phyloP scores from a whole-genome alignment of 2,113 vertebrate species.

The Cavia aperea region DNA sequence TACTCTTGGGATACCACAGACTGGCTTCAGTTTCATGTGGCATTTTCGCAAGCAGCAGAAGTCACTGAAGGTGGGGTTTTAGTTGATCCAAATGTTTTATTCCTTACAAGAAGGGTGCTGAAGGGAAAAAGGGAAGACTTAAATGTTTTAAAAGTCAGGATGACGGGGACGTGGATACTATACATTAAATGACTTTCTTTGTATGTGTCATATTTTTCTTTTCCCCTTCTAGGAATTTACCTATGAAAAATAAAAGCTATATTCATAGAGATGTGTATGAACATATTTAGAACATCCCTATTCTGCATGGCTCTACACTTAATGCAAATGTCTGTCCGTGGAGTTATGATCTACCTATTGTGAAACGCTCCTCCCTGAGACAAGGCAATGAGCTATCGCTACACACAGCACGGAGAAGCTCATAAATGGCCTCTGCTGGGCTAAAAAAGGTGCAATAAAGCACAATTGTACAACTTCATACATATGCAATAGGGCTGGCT shows the following conservation, averaged over 20 bases:
- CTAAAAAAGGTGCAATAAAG: not conserved
- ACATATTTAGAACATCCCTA: not conserved
- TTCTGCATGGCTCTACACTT: not conserved
- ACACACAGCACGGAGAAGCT: not conserved
- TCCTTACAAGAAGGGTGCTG: not conserved
- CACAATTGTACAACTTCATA: not conserved
- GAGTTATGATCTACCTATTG: not conserved
- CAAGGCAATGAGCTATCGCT: not conserved
- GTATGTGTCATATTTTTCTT: not conserved
- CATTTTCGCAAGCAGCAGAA: not conserved
- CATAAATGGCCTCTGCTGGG: not conserved
- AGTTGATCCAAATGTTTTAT: not conserved
- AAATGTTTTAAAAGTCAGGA: not conserved
- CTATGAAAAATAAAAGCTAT: not conserved
- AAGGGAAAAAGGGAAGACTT: not conserved
- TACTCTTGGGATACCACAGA: not conserved
- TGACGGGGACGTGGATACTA: not conserved
- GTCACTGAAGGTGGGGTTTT: not conserved
- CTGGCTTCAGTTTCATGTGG: not conserved
- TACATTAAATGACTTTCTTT: not conserved
- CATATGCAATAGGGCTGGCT: not conserved
- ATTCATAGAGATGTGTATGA: not conserved
- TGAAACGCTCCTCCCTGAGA: not conserved
- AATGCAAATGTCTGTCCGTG: not conserved
- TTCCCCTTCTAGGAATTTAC: not conserved